Evolutionary conservation across 2,888 invertebrate species (phyloP).

Genomic region (Ditylenchus weischeri): DNA sequence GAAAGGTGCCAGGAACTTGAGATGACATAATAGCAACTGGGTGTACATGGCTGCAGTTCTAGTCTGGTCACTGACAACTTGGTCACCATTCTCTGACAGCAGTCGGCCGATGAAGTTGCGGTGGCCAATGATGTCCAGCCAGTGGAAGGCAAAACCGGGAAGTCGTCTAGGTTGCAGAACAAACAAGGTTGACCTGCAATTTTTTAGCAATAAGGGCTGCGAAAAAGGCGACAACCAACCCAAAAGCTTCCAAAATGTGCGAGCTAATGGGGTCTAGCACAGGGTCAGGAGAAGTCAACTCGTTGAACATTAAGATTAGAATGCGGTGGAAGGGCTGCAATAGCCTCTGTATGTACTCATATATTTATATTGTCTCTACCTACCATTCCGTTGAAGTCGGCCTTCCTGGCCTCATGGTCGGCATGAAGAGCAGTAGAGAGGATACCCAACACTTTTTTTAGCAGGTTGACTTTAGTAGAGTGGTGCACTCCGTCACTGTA

Average conservation of each 20-base stretch:
- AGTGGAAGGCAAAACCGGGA: constrained; percentile 94
- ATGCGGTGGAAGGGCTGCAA: constrained; percentile 83
- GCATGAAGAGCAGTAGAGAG: constrained; percentile 90
- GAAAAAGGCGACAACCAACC: constrained; percentile 61
- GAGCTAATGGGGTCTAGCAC: constrained; percentile 89
- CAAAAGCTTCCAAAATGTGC: constrained; percentile 89
- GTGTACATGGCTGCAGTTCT: constrained; percentile 73
- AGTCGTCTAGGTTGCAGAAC: constrained; percentile 87
- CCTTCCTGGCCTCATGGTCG: constrained; percentile 82
- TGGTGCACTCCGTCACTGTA: constrained; percentile 85
- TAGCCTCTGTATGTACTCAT: no score
- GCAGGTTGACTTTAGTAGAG: constrained; percentile 88
- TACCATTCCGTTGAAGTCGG: constrained; percentile 84
- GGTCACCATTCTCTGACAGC: constrained; percentile 64
- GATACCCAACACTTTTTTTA: constrained; percentile 90
- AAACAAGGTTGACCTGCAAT: constrained; percentile 64
- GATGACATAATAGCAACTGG: constrained; percentile 87
- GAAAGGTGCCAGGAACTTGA: constrained; percentile 94
- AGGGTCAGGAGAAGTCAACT: constrained; percentile 87
- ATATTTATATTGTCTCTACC: no score
- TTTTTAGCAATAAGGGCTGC: not conserved
- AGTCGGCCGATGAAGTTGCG: constrained; percentile 90
- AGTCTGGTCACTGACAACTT: constrained; percentile 30
- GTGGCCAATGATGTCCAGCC: constrained; percentile 96
- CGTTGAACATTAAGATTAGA: constrained; percentile 90